Evolutionary conservation across 2,113 vertebrate genomes (phyloP).

Genomic region (Clarias batrachus): DNA sequence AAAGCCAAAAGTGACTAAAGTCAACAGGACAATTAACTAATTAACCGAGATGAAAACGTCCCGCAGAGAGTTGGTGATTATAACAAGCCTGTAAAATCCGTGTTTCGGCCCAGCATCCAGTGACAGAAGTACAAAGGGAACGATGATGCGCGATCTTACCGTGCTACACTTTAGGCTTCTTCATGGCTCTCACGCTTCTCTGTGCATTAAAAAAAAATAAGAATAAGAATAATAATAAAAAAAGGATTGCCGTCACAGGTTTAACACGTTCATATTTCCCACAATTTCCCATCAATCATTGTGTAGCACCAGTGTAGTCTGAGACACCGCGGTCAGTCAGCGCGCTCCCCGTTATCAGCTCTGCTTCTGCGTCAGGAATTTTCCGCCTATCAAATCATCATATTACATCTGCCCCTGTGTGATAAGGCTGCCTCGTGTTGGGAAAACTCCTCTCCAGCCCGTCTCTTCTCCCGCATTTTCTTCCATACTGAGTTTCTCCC

Average conservation of each 20-base stretch:
- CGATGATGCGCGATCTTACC: slow-evolving; percentile 63
- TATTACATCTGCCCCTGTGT: slow-evolving; percentile 42
- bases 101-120: slow-evolving; percentile 48
- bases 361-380: slow-evolving; percentile 26
- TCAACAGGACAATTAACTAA: not conserved
- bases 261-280: not conserved
- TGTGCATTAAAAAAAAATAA: not conserved
- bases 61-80: not conserved
- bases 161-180: slow-evolving; percentile 42
- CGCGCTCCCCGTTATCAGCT: slow-evolving; percentile 22
- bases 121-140: slow-evolving; percentile 54
- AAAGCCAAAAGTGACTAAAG: slow-evolving; percentile 17
- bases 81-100: slow-evolving; percentile 42
- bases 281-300: slow-evolving; percentile 2
- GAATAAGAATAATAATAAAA: not conserved
- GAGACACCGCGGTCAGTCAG: slow-evolving; percentile 24
- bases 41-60: not conserved
- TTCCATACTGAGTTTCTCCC: not conserved
- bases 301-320: slow-evolving; percentile 23
- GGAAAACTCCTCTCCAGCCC: not conserved
- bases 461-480: not conserved
- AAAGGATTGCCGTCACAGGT: not conserved
- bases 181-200: not conserved
- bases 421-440: slow-evolving; percentile 7
- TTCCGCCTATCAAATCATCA: slow-evolving; percentile 38